These are phyloP conservation scores for Bombus vancouverensis DNA, from an alignment of 1,140 invertebrate species.

Conservation along the genomic window DNA sequence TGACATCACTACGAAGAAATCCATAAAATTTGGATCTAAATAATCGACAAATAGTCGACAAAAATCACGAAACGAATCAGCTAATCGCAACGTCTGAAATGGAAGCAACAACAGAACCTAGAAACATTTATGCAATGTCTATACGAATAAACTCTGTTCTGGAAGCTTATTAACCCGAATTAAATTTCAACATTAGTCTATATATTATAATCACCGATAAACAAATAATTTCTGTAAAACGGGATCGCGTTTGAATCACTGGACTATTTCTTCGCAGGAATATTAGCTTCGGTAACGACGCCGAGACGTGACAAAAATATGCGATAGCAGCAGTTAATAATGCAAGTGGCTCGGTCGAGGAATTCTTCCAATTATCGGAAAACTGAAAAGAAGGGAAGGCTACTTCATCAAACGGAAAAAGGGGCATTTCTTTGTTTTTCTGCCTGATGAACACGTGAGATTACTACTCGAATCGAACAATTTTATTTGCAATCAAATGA, in stretches of 20 bases:
- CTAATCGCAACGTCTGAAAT: not conserved
- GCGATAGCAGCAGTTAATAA: constrained; percentile 45
- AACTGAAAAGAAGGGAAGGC: constrained; percentile 10
- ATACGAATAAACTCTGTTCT: too few relatives aligned
- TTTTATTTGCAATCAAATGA: constrained; percentile 10
- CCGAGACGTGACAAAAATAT: constrained; percentile 48
- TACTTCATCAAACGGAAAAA: constrained; percentile 51
- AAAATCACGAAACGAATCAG: too few relatives aligned
- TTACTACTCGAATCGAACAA: constrained; percentile 21
- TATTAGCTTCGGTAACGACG: constrained; percentile 16
- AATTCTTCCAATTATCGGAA: constrained; percentile 62
- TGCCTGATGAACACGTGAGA: constrained; percentile 46
- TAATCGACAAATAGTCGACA: too few relatives aligned
- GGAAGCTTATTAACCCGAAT: too few relatives aligned
- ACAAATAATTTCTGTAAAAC: not conserved
- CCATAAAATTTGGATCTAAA: too few relatives aligned
- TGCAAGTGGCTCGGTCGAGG: constrained; percentile 46
- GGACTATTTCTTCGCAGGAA: not conserved
- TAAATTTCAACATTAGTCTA: not conserved
- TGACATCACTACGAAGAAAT: too few relatives aligned
- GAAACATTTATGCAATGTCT: not conserved
- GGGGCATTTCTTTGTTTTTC: constrained; percentile 25
- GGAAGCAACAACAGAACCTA: not conserved
- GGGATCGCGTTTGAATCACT: not conserved
- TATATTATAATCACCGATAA: not conserved